phyloP scores from a whole-genome alignment of 2,797 vertebrate species.

The Serranus cabrilla region DNA sequence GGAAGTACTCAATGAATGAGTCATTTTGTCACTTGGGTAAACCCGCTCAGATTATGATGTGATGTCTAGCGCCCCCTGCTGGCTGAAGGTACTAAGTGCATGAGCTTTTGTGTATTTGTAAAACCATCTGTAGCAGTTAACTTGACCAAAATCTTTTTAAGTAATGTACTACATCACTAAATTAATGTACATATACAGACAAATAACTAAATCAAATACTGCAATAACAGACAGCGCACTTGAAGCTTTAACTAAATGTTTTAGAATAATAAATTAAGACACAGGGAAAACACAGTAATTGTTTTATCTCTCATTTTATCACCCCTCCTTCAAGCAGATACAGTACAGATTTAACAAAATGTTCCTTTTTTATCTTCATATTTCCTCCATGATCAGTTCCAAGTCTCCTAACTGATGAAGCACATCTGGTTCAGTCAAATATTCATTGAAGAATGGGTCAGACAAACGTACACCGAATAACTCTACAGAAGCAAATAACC shows the following conservation, averaged over 20 bases:
- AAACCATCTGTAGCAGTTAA: neutral
- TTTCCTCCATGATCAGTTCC: constrained; percentile 15
- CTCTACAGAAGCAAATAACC: neutral
- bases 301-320: constrained; percentile 22
- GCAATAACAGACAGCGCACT: neutral
- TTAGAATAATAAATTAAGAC: neutral
- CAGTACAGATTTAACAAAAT: constrained; percentile 42
- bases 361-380: constrained; percentile 17
- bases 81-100: neutral
- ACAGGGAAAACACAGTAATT: neutral
- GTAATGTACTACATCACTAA: neutral
- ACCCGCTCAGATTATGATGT: neutral
- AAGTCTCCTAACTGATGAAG: neutral
- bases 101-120: too few species aligned
- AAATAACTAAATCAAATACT: neutral
- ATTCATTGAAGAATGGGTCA: neutral
- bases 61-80: constrained; percentile 51
- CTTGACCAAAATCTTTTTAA: neutral
- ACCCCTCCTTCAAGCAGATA: constrained; percentile 19
- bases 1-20: neutral
- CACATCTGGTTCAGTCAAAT: neutral
- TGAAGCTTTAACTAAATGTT: neutral
- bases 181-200: neutral
- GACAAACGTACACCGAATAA: neutral
- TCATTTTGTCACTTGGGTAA: neutral